Evolutionary conservation across 92 coral and sea anemone species (phyloP), one percentile per base, ranked within the genome.

Genomic region (Palythoa heliodiscus): DNA sequence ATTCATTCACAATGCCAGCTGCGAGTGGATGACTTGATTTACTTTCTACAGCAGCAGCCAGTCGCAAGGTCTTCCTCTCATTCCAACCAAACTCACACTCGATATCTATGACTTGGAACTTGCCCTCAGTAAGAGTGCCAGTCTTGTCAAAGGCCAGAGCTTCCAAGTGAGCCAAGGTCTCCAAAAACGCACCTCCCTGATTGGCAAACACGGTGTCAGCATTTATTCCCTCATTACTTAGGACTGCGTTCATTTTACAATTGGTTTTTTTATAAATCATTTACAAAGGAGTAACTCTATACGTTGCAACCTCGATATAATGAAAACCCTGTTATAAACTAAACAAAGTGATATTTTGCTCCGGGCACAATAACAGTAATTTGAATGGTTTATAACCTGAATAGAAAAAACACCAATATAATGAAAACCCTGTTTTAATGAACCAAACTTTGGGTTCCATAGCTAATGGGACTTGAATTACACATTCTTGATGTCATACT

Each of bases 41-140:
- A 82, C 95, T 95, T 73, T 97, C 99, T n/a, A 97, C 74, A 14
- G 98, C 99, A 12, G 99, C 99, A 11, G 99, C 97, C 60, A 95
- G 78, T 70, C 99, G 95, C 39, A 97, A 77, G n/a, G 87, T 80
- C 24, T 93, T 91, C 63, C 99, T 91, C 83, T 97, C 98, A 39
- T 91, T 83, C 29, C 85, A 89, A 9, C 92, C 95, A 87, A 86
- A 80, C 47, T 68, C 81, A 69, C 93, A 86, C 38, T 88, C 98
- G 69, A 94, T 92, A 69, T 88, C 91, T 43, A 88, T 92, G 67
- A 95, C 98, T 84, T 95, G 97, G 68, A 95, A 93, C 86, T 93
- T 95, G 24, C 98, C 99, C 87, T 97, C 98, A 12, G 99, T 97
- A 50, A 97, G 71, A 6, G 99, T 97, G 17, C 99, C 99, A 11